Base-by-base conservation (phyloP, 2,888 invertebrate species). In the Chouioia cunea region DNA sequence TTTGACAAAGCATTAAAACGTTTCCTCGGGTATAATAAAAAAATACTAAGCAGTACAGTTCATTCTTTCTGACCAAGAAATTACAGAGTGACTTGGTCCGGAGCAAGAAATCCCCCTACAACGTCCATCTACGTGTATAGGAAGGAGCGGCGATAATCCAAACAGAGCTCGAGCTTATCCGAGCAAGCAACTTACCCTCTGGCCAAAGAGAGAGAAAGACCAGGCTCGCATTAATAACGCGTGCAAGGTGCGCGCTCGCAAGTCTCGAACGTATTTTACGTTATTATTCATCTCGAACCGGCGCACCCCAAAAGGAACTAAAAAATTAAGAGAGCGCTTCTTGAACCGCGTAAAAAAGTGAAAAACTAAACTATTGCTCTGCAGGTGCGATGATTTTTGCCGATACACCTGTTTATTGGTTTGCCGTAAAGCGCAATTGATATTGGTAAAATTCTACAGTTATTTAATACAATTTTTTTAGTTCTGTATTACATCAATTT, bases 221-320 rank as follows among this genome's bases (percentile, higher is more conserved):
- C 27, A 20, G n/a, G 47, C 57, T 69, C 63, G 20, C 53, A 53
- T 53, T 53, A 53, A 53, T 53, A 22, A 53, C 53, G 58, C 44
- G 46, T 10, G 66, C 66, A 63, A 63, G 69, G 63, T 58, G 63
- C 58, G 23, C 63, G 12, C n/a, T 14, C 46, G 20, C 58, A 22
- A 47, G 53, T 58, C 36, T 36, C 36, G 47, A 64, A 62, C 52
- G 67, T 59, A 60, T 57, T 71, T 59, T 18, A 48, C 71, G 64
- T 71, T 67, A 72, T 72, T 72, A 72, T 68, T 72, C 71, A 72
- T 72, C 68, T 58, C 36, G 36, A 36, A 36, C 10, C 36, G 12
- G 57, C 18, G 56, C 36, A 16, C 36, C 46, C 52, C 50, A 50
- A 69, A 58, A 69, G 23, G 46, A 50, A 36, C 36, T 18, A n/a